A percentile compares a stretch with the other conserved stretches of the same genome.
phyloP scores from a whole-genome alignment of 2,888 invertebrate genomes.

The Catocala sponsa region DNA sequence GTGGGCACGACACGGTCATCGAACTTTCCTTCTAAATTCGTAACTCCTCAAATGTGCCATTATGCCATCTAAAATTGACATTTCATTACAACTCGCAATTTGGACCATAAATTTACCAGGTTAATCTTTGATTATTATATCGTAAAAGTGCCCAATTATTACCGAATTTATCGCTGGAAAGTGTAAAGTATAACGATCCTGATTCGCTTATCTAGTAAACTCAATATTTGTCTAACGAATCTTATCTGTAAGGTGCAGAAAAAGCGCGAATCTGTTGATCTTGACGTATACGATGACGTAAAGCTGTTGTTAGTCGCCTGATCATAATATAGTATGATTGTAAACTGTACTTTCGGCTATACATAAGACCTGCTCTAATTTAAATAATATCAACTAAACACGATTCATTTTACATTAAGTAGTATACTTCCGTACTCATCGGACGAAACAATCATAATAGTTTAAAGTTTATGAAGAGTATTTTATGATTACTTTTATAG shows the following conservation, averaged over 20 bases:
- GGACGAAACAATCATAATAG: too few species aligned
- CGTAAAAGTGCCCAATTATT: constrained; percentile 66
- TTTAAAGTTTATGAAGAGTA: too few species aligned
- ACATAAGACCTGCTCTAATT: too few species aligned
- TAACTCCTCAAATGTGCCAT: constrained; percentile 34
- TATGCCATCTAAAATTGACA: constrained; percentile 36
- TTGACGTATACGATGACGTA: constrained; percentile 74
- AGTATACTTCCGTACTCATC: too few species aligned
- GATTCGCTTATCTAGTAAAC: constrained; percentile 70
- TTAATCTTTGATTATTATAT: constrained; percentile 60
- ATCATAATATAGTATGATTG: constrained; percentile 25
- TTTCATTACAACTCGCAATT: constrained; percentile 28
- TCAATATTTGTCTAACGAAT: constrained; percentile 74
- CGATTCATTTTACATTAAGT: too few species aligned
- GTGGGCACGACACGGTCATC: constrained; percentile 63
- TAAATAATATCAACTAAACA: too few species aligned
- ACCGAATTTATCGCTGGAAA: constrained; percentile 73
- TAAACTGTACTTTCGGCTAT: background rate
- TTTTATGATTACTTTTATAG: too few species aligned
- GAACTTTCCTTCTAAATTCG: constrained; percentile 65
- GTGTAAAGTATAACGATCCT: constrained; percentile 84
- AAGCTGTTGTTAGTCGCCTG: constrained; percentile 58
- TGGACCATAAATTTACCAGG: constrained; percentile 38
- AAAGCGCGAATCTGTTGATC: constrained; percentile 72
- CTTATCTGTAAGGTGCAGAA: constrained; percentile 74